phyloP scores from a whole-genome alignment of 2,113 vertebrate species.

The Actenoides lindsayi region DNA sequence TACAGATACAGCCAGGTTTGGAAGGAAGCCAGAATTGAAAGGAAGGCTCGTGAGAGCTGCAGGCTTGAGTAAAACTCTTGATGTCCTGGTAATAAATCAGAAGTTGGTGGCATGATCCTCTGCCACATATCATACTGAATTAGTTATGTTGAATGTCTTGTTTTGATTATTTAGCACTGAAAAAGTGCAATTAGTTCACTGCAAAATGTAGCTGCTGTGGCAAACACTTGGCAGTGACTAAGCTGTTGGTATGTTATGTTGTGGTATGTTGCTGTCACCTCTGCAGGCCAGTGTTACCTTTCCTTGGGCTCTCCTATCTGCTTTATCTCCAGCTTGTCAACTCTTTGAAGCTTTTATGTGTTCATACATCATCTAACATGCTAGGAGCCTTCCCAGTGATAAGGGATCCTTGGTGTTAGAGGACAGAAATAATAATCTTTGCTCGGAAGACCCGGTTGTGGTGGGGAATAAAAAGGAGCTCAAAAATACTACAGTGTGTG shows the following conservation, averaged over 20 bases:
- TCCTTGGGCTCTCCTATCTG: not conserved
- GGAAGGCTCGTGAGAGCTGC: not conserved
- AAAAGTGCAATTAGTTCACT: not conserved
- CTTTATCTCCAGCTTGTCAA: not conserved
- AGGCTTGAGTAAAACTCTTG: not conserved
- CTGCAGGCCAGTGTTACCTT: fast-evolving
- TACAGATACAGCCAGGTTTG: not conserved
- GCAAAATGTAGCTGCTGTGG: not conserved
- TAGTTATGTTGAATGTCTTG: not conserved
- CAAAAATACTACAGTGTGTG: not conserved
- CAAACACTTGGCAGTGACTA: not conserved
- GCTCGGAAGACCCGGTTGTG: not conserved
- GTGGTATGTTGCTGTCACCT: not conserved
- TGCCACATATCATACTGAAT: not conserved
- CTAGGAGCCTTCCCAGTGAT: not conserved
- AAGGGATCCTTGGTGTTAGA: not conserved
- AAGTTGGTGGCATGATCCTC: not conserved
- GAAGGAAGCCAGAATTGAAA: not conserved
- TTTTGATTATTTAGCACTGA: not conserved
- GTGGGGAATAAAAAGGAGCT: not conserved
- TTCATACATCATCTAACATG: not conserved
- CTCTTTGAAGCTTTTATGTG: not conserved
- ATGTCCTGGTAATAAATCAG: not conserved
- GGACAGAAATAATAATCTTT: not conserved
- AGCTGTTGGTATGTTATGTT: not conserved